Base-by-base conservation (phyloP, 2,113 vertebrate species). In the Pitta sordida region DNA sequence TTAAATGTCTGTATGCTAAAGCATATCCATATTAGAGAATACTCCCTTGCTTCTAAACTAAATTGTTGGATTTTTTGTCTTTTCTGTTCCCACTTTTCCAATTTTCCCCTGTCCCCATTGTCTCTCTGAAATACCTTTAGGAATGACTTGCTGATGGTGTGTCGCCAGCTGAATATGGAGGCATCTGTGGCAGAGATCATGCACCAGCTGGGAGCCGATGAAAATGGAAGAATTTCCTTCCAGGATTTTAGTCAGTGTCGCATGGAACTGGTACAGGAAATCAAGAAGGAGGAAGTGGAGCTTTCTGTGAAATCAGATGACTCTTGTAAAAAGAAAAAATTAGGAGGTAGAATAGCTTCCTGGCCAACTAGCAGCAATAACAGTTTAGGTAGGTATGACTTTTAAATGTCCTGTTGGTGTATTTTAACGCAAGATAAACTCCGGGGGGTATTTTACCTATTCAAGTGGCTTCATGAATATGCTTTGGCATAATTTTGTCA, bases 81-180 rank as follows among this genome's bases (percentile, higher is more conserved):
- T 83, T 36, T 93, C 48, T 59, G 13, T 91, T 86, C 48, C 65
- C 44, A 32, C 59, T 87, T 89, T 78, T 87, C 62, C 80, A 62
- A 81, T 59, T 51, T 77, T 77, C 19, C 44, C 46, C 59, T 86
- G 29, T 27, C 53, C 41, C 11, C 4, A 19, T 82, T 82, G 87
- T 75, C 77, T 69, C 21, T 83, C 64, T 94, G 43, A 91, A 88
- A 55, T 74, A 75, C 92, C 69, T 88, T 34, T 74, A 98, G 98
- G 97, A 98, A 98, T 91, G 98, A 98, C 92, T 97, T 98, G 94
- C 94, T 98, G 90, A 98, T 98, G 98, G 97, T 98, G 62, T 98
- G 98, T 82, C 96, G 97, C 74, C 98, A 98, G 60, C 62, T 98
- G 89, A 98, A 98, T 87, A 98, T 98, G 98, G 98, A 98, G 82